These are phyloP conservation scores for Corynorhinus townsendii DNA, from an alignment of 2,113 vertebrate genomes.

Conservation along the genomic window DNA sequence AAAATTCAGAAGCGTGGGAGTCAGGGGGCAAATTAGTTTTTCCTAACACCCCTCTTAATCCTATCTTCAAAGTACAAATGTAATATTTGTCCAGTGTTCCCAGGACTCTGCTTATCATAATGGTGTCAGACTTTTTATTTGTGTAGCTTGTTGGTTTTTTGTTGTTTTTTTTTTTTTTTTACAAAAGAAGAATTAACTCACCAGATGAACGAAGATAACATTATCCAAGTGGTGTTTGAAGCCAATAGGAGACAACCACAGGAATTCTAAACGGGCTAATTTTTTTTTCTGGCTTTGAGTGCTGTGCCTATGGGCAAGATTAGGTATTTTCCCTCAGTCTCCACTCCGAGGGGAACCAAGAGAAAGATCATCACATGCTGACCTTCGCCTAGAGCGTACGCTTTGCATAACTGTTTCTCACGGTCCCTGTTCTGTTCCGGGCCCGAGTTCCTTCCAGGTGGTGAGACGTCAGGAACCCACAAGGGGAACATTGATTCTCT, in stretches of 20 bases:
- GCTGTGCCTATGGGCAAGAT: neutral
- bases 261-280: neutral
- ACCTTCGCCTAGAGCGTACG: neutral
- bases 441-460: neutral
- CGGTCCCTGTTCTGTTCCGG: neutral
- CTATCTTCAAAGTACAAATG: neutral
- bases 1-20: neutral
- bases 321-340: neutral
- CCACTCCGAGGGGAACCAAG: too few species aligned
- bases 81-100: accelerated
- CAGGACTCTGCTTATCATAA: neutral
- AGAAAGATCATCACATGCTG: neutral
- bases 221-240: neutral
- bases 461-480: neutral
- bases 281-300: neutral
- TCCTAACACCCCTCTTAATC: accelerated
- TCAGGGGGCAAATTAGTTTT: neutral
- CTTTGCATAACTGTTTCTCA: neutral
- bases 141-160: neutral
- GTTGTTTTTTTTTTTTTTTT: neutral
- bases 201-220: neutral
- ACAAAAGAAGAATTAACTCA: neutral
- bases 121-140: neutral
- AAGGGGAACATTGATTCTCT: conserved; percentile 30
- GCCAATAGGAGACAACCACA: neutral